A percentile compares a stretch with the other conserved stretches of the same genome.
Evolutionary conservation across 2,888 invertebrate genomes (phyloP).

Genomic region (Dynastes grantii): DNA sequence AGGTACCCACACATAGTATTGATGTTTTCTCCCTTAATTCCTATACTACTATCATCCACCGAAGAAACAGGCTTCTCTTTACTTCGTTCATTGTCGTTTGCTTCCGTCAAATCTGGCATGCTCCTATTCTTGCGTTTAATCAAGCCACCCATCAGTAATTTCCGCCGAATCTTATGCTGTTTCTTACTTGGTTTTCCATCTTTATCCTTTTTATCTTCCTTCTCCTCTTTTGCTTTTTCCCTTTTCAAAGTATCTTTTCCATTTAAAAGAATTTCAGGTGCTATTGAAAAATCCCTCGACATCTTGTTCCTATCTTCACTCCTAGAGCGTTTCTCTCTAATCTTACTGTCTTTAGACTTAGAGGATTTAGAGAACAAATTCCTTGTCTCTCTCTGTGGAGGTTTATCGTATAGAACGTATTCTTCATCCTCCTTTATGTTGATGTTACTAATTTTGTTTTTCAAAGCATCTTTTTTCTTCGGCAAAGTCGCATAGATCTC

Average conservation of each 20-base stretch:
- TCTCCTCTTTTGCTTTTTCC: constrained; percentile 73
- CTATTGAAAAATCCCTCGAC: constrained; percentile 81
- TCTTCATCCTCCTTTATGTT: constrained; percentile 84
- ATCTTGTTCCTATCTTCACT: constrained; percentile 90
- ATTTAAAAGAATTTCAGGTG: constrained; percentile 70
- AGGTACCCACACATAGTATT: constrained; percentile 84
- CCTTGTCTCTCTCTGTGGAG: constrained; percentile 80
- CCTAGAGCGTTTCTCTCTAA: constrained; percentile 85
- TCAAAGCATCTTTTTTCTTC: constrained; percentile 84
- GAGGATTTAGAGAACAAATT: constrained; percentile 77
- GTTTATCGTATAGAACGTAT: constrained; percentile 77
- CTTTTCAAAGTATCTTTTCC: constrained; percentile 72
- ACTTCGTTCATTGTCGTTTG: constrained; percentile 73
- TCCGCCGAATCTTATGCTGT: constrained; percentile 91
- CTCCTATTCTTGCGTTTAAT: constrained; percentile 91
- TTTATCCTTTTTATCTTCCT: constrained; percentile 74
- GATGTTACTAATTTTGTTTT: constrained; percentile 76
- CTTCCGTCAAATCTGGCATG: constrained; percentile 93
- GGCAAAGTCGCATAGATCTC: constrained; percentile 94
- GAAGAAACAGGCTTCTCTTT: constrained; percentile 72
- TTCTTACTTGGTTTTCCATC: constrained; percentile 86
- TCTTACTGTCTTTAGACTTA: constrained; percentile 80
- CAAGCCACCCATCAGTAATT: constrained; percentile 90
- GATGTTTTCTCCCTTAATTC: constrained; percentile 76
- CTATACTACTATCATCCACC: constrained; percentile 85